Percentiles rank a stretch among this genome's conserved stretches.
phyloP scores from a whole-genome alignment of 2,888 invertebrate genomes.

The Unio pictorum region DNA sequence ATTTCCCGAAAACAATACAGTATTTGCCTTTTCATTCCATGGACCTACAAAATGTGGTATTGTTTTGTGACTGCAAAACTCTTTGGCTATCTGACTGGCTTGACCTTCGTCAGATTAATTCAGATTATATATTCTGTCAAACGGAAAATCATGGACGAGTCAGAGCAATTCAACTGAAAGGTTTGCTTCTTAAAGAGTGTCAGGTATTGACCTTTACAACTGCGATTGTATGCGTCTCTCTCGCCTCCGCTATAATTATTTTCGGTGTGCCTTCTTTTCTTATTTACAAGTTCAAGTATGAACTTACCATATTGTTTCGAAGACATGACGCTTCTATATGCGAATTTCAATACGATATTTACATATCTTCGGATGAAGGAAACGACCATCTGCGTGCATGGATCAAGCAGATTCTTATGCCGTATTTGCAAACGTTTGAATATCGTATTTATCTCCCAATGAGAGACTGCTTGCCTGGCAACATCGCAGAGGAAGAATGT shows the following conservation, averaged over 20 bases:
- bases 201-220: too few species aligned
- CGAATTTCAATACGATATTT: too few species aligned
- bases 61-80: constrained; percentile 7
- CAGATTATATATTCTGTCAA: background rate
- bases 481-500: background rate
- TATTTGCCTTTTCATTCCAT: constrained; percentile 4
- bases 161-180: too few species aligned
- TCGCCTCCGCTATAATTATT: too few species aligned
- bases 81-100: constrained; percentile 2
- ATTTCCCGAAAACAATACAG: constrained; percentile 6
- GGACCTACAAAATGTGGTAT: constrained; percentile 2
- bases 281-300: too few species aligned
- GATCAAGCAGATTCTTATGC: background rate
- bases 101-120: background rate
- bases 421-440: background rate
- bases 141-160: too few species aligned
- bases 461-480: background rate
- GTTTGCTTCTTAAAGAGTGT: too few species aligned
- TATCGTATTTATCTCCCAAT: constrained; percentile 3
- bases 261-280: too few species aligned
- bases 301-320: too few species aligned
- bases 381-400: constrained; percentile 1
- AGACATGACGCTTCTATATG: too few species aligned
- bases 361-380: constrained; percentile 7
- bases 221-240: too few species aligned